Evolutionary conservation across 2,888 invertebrate species (phyloP).

Genomic region (Eustalomyia histrio): DNA sequence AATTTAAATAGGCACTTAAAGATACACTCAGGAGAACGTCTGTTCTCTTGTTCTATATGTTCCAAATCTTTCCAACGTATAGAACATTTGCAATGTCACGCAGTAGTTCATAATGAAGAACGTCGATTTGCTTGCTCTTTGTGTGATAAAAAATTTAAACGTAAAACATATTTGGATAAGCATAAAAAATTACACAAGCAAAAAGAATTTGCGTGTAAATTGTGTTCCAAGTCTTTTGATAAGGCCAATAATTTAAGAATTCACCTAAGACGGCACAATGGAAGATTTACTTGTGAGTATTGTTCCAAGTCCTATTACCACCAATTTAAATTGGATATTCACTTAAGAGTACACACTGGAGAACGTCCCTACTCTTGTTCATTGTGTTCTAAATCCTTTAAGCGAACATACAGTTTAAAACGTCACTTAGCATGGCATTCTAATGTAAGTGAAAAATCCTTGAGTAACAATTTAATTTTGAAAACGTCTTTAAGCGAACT

Average conservation of each 20-base stretch:
- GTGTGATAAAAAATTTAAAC: constrained; percentile 24
- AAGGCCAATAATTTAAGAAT: constrained; percentile 29
- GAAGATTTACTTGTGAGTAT: not conserved
- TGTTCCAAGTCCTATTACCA: not conserved
- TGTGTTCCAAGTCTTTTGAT: constrained; percentile 45
- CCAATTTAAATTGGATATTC: not conserved
- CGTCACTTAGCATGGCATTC: not conserved
- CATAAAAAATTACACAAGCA: constrained; percentile 10
- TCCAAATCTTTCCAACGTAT: not conserved
- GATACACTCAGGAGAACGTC: constrained; percentile 53
- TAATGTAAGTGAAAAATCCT: too few relatives aligned
- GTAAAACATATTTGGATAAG: constrained; percentile 17
- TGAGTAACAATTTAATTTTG: too few relatives aligned
- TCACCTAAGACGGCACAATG: not conserved
- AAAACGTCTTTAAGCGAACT: too few relatives aligned
- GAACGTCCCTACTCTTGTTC: constrained; percentile 27
- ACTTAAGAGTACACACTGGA: constrained; percentile 14
- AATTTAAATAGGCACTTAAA: constrained; percentile 48
- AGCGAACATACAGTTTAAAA: constrained; percentile 13
- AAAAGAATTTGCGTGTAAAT: constrained; percentile 21
- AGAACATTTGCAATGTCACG: not conserved
- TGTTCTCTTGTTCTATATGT: constrained; percentile 37
- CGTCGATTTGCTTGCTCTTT: not conserved
- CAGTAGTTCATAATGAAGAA: not conserved
- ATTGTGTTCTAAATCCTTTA: constrained; percentile 26